Percentiles rank a stretch among this genome's conserved stretches.
Evolutionary conservation across 2,113 vertebrate species (phyloP).

Genomic region (Nematolebias whitei): DNA sequence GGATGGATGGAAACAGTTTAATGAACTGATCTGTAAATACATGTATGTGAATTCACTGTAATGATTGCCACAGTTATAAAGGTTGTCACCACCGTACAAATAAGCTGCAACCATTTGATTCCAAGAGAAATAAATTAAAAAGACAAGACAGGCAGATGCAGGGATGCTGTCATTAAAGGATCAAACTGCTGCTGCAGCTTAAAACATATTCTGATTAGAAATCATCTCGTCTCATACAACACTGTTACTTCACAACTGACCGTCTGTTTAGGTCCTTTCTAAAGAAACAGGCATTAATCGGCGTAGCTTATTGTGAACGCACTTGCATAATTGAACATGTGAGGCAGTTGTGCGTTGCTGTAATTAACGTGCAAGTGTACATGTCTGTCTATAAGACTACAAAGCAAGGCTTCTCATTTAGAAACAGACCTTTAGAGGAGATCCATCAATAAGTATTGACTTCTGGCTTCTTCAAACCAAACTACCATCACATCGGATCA

Average conservation of each 20-base stretch:
- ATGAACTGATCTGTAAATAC: not conserved
- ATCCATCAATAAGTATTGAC: slow-evolving; percentile 68
- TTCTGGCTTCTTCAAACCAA: slow-evolving; percentile 44
- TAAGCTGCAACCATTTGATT: not conserved
- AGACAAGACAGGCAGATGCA: not conserved
- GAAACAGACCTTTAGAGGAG: slow-evolving; percentile 45
- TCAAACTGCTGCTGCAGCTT: not conserved
- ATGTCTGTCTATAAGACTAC: slow-evolving; percentile 25
- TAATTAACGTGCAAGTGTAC: slow-evolving; percentile 13
- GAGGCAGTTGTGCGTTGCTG: not conserved
- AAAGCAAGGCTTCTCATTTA: slow-evolving; percentile 60
- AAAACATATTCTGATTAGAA: not conserved
- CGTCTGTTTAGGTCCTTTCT: not conserved
- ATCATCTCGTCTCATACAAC: not conserved
- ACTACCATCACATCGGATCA: slow-evolving; percentile 54
- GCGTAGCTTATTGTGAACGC: not conserved
- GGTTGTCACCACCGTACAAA: not conserved
- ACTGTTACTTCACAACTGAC: not conserved
- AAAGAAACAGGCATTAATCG: not conserved
- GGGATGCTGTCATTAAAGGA: not conserved
- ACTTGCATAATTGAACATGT: not conserved
- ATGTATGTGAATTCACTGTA: not conserved
- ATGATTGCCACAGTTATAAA: not conserved
- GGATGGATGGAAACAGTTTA: not conserved
- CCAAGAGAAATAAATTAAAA: not conserved